These are phyloP conservation scores for Lottia gigantea DNA, from an alignment of 2,888 invertebrate species.

Conservation along the genomic window DNA sequence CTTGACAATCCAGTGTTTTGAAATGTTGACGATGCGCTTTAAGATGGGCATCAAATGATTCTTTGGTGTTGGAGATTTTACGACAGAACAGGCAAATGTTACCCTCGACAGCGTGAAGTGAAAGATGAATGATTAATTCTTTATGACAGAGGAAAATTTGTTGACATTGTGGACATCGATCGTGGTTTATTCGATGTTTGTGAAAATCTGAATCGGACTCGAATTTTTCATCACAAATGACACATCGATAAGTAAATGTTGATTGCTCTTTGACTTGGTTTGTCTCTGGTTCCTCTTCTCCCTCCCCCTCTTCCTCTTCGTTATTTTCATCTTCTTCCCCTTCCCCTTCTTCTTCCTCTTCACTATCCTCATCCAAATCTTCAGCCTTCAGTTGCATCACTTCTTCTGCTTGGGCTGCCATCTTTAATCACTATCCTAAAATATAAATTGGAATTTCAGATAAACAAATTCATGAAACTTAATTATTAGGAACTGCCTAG, in stretches of 20 bases:
- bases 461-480: no score
- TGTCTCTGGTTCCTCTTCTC: slow-evolving; percentile 12
- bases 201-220: slow-evolving; percentile 16
- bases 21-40: no score
- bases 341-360: slow-evolving; percentile 7
- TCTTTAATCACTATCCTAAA: background rate
- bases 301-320: slow-evolving; percentile 11
- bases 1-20: no score
- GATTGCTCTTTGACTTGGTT: slow-evolving; percentile 16
- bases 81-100: no score
- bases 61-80: no score
- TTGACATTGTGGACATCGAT: no score
- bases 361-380: slow-evolving; percentile 6
- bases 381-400: background rate
- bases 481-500: no score
- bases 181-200: background rate
- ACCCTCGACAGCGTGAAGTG: no score
- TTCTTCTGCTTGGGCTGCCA: background rate
- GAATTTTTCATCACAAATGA: slow-evolving; percentile 6
- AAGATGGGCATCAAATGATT: no score
- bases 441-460: no score
- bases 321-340: slow-evolving; percentile 3
- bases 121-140: no score
- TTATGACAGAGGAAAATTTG: no score
- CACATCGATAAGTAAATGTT: slow-evolving; percentile 12